Percentiles rank a stretch among this genome's conserved stretches.
Evolutionary conservation across 2,888 invertebrate species (phyloP).

Genomic region (Hyles lineata): DNA sequence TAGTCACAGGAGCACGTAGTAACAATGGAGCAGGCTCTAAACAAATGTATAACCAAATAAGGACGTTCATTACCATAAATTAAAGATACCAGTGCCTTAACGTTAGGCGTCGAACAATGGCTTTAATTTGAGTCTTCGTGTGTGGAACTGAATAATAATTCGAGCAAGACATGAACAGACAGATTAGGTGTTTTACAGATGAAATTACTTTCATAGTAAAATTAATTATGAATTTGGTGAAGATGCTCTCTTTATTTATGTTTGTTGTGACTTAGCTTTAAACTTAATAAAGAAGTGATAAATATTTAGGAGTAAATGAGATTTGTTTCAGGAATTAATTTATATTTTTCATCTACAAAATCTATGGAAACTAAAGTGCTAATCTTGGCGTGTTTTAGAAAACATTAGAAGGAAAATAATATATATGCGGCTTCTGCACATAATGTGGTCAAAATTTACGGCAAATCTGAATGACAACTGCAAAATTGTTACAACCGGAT

Average conservation of each 20-base stretch:
- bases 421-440: too few relatives aligned
- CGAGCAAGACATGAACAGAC: background rate
- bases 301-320: too few relatives aligned
- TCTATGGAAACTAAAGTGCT: too few relatives aligned
- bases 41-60: conserved; percentile 44
- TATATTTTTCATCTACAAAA: too few relatives aligned
- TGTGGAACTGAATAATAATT: conserved; percentile 18
- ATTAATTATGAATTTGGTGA: background rate
- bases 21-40: conserved; percentile 38
- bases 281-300: background rate
- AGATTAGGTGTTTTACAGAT: conserved; percentile 14
- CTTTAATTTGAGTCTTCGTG: conserved; percentile 19
- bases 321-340: too few relatives aligned
- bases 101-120: conserved; percentile 45
- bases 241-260: background rate
- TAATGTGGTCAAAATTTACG: too few relatives aligned
- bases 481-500: too few relatives aligned
- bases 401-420: too few relatives aligned
- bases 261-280: background rate
- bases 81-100: conserved; percentile 44
- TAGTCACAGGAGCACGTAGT: conserved; percentile 20
- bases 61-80: conserved; percentile 46
- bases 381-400: too few relatives aligned
- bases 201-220: background rate
- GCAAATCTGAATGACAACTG: too few relatives aligned